Conservation (phyloP, 2,797 vertebrate species). For the Microchirus variegatus region DNA sequence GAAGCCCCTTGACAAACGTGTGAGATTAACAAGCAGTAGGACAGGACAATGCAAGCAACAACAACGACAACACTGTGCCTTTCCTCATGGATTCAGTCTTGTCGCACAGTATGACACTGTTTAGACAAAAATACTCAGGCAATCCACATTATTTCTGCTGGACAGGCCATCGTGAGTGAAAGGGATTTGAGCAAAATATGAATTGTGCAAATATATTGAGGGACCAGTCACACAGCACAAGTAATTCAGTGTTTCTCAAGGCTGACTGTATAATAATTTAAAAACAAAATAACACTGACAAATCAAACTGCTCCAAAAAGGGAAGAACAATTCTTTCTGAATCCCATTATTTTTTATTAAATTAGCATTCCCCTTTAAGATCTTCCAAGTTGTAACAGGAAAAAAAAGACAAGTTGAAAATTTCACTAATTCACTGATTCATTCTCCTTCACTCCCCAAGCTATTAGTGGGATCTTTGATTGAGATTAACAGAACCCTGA, state of each 20-base stretch:
- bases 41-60: background rate
- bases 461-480: slow-evolving; percentile 76
- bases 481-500: slow-evolving; percentile 70
- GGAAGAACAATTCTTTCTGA: slow-evolving; percentile 16
- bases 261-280: slow-evolving; percentile 1
- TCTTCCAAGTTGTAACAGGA: slow-evolving; percentile 26
- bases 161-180: slow-evolving; percentile 19
- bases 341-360: slow-evolving; percentile 44
- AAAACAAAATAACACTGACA: background rate
- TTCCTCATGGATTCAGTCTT: background rate
- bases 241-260: slow-evolving; percentile 14
- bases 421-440: slow-evolving; percentile 54
- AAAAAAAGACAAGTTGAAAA: slow-evolving; percentile 43
- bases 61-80: slow-evolving; percentile 1
- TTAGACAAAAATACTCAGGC: slow-evolving; percentile 1
- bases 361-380: slow-evolving; percentile 42
- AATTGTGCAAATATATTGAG: slow-evolving; percentile 6
- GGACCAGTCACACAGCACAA: slow-evolving; percentile 8
- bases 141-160: slow-evolving; percentile 4
- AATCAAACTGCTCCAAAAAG: slow-evolving; percentile 24
- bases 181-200: background rate
- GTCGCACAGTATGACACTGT: background rate
- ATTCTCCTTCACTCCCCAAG: slow-evolving; percentile 49
- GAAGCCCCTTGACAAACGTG: slow-evolving; percentile 13
- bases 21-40: slow-evolving; percentile 23